Conservation (phyloP, 1,140 invertebrate genomes). For the Psix sp. region DNA sequence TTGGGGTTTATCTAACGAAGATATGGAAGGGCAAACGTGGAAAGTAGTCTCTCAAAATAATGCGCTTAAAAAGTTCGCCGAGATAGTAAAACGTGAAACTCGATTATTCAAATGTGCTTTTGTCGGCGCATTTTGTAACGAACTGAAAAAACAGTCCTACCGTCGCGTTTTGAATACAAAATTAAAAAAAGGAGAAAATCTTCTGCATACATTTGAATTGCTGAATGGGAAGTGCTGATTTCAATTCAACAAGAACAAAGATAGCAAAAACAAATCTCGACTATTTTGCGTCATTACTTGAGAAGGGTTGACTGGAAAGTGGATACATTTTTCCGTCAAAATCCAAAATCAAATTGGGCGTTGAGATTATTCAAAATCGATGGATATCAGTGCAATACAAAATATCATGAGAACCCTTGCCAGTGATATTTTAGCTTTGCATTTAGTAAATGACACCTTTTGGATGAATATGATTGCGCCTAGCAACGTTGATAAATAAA, state of each 20-base stretch:
- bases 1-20: no score
- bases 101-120: slow-evolving; percentile 51
- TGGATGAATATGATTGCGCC: no score
- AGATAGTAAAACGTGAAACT: slow-evolving; percentile 34
- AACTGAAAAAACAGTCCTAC: slow-evolving; percentile 37
- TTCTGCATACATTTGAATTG: slow-evolving; percentile 30
- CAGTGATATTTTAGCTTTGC: no score
- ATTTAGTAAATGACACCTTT: no score
- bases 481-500: no score
- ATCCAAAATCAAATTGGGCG: no score
- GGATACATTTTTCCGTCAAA: no score
- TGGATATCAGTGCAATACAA: no score
- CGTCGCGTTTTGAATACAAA: slow-evolving; percentile 30
- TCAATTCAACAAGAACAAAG: slow-evolving; percentile 24
- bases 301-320: no score
- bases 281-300: slow-evolving; percentile 5
- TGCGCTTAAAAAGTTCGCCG: slow-evolving; percentile 28
- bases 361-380: no score
- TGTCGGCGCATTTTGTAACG: slow-evolving; percentile 36
- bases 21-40: slow-evolving; percentile 5
- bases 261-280: slow-evolving; percentile 21
- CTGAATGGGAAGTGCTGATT: slow-evolving; percentile 27
- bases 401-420: no score
- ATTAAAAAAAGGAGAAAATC: slow-evolving; percentile 34
- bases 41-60: slow-evolving; percentile 35